phyloP scores from a whole-genome alignment of 2,113 vertebrate species.

The Propithecus coquereli region DNA sequence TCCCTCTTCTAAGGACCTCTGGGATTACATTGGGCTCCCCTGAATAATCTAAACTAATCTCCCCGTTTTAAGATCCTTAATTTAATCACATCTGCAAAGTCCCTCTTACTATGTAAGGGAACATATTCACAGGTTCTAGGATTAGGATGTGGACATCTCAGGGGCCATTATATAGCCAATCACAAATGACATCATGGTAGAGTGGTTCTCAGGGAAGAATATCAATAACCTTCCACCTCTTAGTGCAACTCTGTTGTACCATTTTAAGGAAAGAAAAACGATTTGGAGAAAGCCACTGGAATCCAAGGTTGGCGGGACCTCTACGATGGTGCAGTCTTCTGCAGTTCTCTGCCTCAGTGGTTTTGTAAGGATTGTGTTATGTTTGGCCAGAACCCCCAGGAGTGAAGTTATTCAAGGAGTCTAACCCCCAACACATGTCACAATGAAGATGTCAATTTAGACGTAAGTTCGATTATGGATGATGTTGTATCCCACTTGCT shows the following conservation, averaged over 20 bases:
- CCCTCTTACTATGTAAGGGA: not conserved
- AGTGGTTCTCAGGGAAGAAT: not conserved
- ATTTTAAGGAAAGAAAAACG: not conserved
- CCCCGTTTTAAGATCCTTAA: not conserved
- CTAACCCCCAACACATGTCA: not conserved
- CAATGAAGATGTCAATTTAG: not conserved
- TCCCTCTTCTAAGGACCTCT: not conserved
- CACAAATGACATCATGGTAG: not conserved
- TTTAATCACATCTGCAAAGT: not conserved
- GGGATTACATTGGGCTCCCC: not conserved
- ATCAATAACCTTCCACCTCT: not conserved
- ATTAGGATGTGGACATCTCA: fast-evolving
- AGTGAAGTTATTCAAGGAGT: not conserved
- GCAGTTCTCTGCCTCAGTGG: not conserved
- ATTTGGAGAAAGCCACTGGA: not conserved
- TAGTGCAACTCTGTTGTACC: too few relatives aligned
- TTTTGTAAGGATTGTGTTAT: not conserved
- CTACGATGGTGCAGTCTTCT: not conserved
- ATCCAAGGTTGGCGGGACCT: not conserved
- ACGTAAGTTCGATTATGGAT: not conserved
- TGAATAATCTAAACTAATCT: not conserved
- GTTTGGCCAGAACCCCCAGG: not conserved
- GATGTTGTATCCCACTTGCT: not conserved
- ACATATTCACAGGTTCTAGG: not conserved
- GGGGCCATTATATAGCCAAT: not conserved